Conservation (phyloP, 2,888 invertebrate species). For the Cylindroiulus punctatus region DNA sequence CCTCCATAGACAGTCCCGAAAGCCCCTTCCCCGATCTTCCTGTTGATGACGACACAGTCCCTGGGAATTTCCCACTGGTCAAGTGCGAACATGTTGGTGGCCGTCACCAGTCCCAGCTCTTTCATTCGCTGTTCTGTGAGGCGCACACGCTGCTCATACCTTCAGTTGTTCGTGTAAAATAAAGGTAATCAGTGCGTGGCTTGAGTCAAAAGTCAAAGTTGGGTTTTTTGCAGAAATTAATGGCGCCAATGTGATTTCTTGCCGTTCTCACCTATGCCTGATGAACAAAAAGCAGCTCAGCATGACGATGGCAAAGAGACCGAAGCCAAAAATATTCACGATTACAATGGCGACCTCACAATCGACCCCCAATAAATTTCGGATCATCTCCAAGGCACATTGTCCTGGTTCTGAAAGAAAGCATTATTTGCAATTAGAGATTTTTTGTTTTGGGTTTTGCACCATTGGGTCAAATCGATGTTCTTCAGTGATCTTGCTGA, state of each 20-base stretch:
- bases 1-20: constrained; percentile 94
- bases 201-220: neutral
- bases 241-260: neutral
- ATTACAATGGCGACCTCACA: constrained; percentile 80
- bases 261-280: constrained; percentile 71
- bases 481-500: constrained; percentile 49
- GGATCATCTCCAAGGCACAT: constrained; percentile 77
- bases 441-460: too few species aligned
- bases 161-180: constrained; percentile 60
- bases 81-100: constrained; percentile 70
- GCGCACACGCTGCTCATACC: constrained; percentile 75
- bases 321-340: constrained; percentile 73
- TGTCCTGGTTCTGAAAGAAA: constrained; percentile 68
- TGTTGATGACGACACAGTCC: constrained; percentile 84
- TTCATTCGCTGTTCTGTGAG: constrained; percentile 76
- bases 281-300: constrained; percentile 74
- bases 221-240: neutral
- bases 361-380: constrained; percentile 74
- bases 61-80: constrained; percentile 90
- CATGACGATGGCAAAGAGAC: constrained; percentile 70
- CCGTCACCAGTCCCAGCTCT: constrained; percentile 73
- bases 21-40: constrained; percentile 87
- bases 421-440: neutral
- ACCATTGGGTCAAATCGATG: too few species aligned
- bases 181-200: neutral